phyloP scores from a whole-genome alignment of 1,140 invertebrate species.

The Aphaenogaster rudis region DNA sequence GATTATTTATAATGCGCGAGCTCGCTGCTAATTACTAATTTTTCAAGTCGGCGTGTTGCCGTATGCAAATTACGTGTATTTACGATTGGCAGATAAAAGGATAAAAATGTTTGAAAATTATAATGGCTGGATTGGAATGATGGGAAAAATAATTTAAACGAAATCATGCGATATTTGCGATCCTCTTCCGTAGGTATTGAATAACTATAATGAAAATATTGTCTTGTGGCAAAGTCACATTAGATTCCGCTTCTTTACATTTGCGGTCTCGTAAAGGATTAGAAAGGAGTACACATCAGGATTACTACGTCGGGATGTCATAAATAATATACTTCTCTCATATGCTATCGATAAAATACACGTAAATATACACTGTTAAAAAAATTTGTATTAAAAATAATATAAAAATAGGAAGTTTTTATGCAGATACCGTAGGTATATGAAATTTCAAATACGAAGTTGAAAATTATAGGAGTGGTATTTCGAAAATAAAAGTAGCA shows the following conservation, averaged over 20 bases:
- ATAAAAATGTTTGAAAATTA: conserved; percentile 33
- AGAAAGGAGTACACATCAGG: neutral
- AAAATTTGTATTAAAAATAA: no score
- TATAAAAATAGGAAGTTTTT: no score
- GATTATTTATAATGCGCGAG: conserved; percentile 36
- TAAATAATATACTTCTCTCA: neutral
- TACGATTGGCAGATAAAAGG: conserved; percentile 21
- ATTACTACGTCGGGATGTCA: neutral
- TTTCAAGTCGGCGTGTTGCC: conserved; percentile 6
- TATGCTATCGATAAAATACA: neutral
- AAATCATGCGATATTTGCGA: neutral
- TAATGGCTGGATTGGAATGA: neutral
- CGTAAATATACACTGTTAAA: no score
- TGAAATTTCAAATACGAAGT: no score
- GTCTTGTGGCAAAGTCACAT: neutral
- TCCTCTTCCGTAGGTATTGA: neutral
- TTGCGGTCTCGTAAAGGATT: conserved; percentile 2
- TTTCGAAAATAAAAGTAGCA: no score
- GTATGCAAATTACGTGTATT: conserved; percentile 33
- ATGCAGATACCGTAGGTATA: no score
- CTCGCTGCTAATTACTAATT: conserved; percentile 26
- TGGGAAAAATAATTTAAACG: conserved; percentile 26
- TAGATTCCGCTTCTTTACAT: neutral
- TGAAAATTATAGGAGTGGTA: no score
- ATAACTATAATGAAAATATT: conserved; percentile 24